A percentile compares a stretch with the other conserved stretches of the same genome.
Conservation (phyloP, 2,888 invertebrate genomes). For the Polylopha cassiicola region DNA sequence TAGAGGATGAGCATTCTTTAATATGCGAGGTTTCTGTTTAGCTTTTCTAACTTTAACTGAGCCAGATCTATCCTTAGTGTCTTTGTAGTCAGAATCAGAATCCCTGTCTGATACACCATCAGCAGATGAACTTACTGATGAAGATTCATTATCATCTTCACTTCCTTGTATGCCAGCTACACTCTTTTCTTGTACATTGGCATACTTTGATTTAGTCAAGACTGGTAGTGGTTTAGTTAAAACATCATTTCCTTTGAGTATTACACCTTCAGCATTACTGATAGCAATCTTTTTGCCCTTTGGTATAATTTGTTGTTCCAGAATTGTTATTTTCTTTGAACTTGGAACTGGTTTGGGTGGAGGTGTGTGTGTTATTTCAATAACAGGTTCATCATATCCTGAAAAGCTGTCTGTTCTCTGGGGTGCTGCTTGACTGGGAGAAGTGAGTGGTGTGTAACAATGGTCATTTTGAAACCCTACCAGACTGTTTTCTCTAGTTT, state of each 20-base stretch:
- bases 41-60: conserved; percentile 47
- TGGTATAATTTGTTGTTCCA: conserved; percentile 70
- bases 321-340: conserved; percentile 69
- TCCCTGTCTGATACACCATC: conserved; percentile 79
- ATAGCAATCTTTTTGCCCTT: conserved; percentile 68
- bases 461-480: conserved; percentile 86
- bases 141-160: conserved; percentile 72
- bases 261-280: conserved; percentile 50
- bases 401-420: conserved; percentile 50
- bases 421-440: conserved; percentile 75
- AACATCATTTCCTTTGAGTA: conserved; percentile 63
- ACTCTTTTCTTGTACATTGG: conserved; percentile 41
- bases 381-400: conserved; percentile 61
- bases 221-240: conserved; percentile 56
- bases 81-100: conserved; percentile 79
- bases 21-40: conserved; percentile 62
- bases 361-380: conserved; percentile 64
- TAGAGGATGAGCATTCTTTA: conserved; percentile 42
- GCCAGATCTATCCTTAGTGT: conserved; percentile 54
- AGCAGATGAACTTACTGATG: conserved; percentile 66
- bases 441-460: conserved; percentile 85
- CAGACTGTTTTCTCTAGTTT: conserved; percentile 72
- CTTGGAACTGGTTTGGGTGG: conserved; percentile 63
- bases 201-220: conserved; percentile 48
- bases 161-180: conserved; percentile 51